Percentiles rank a stretch among this genome's conserved stretches.
phyloP scores from a whole-genome alignment of 2,888 invertebrate species.

The Strigamia crassipes region DNA sequence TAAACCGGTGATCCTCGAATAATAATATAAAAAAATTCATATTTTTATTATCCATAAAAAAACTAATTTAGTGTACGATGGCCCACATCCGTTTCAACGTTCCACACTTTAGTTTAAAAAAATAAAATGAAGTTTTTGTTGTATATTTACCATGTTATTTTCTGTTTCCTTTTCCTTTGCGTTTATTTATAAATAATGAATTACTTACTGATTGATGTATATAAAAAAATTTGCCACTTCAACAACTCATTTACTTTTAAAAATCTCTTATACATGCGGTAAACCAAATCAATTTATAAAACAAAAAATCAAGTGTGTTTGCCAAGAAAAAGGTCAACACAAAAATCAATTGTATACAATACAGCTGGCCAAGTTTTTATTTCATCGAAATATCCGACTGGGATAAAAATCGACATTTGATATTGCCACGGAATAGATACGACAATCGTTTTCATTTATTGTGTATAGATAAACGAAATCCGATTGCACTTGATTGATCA shows the following conservation, averaged over 20 bases:
- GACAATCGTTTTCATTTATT: neutral
- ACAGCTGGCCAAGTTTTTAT: neutral
- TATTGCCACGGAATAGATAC: neutral
- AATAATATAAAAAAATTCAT: neutral
- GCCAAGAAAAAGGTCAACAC: neutral
- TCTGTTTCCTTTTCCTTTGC: neutral
- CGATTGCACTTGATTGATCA: neutral
- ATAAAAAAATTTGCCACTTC: no score
- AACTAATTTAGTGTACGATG: neutral
- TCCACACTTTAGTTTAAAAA: neutral
- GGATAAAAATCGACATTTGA: neutral
- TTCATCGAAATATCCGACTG: neutral
- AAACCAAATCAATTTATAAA: neutral
- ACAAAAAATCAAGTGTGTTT: neutral
- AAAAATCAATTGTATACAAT: neutral
- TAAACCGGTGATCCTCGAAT: neutral
- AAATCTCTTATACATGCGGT: no score
- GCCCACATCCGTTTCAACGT: neutral
- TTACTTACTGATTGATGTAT: no score
- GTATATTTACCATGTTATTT: neutral
- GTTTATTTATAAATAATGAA: no score
- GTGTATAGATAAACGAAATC: neutral
- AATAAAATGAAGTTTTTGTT: neutral
- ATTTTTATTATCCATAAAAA: neutral
- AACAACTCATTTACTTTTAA: no score